A percentile compares a stretch with the other conserved stretches of the same genome.
Conservation (phyloP, 2,888 invertebrate genomes). For the Cheiracanthium punctorium region DNA sequence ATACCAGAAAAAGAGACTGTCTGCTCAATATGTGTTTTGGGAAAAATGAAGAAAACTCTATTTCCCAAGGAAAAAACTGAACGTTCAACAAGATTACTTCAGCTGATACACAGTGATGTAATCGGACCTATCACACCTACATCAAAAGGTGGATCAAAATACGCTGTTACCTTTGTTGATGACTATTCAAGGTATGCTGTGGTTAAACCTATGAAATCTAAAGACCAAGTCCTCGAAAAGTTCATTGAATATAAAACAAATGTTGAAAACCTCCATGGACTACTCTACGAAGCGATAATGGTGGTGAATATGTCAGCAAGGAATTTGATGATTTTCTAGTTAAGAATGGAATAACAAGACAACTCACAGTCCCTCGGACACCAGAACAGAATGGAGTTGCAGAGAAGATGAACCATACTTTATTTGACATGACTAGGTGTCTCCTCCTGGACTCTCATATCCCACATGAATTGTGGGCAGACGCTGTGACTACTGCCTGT, state of each 20-base stretch:
- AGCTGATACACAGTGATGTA: not conserved
- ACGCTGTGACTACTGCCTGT: slow-evolving; percentile 10
- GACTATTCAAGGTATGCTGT: slow-evolving; percentile 13
- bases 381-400: slow-evolving; percentile 27
- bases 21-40: not conserved
- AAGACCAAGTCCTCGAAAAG: not conserved
- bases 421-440: not conserved
- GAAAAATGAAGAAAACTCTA: not conserved
- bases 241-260: slow-evolving; percentile 1
- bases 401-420: slow-evolving; percentile 17
- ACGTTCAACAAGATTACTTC: not conserved
- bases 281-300: not conserved
- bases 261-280: slow-evolving; percentile 6
- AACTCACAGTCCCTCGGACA: not conserved
- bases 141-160: slow-evolving; percentile 9
- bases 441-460: not conserved
- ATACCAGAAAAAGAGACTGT: not conserved
- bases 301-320: not conserved
- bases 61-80: not conserved
- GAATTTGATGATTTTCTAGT: not conserved
- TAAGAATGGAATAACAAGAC: not conserved
- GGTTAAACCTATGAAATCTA: slow-evolving; percentile 2
- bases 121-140: slow-evolving; percentile 6
- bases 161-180: slow-evolving; percentile 3
- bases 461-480: slow-evolving; percentile 12